Evolutionary conservation across 2,888 invertebrate genomes (phyloP).

Genomic region (Dolichomitus sp.): DNA sequence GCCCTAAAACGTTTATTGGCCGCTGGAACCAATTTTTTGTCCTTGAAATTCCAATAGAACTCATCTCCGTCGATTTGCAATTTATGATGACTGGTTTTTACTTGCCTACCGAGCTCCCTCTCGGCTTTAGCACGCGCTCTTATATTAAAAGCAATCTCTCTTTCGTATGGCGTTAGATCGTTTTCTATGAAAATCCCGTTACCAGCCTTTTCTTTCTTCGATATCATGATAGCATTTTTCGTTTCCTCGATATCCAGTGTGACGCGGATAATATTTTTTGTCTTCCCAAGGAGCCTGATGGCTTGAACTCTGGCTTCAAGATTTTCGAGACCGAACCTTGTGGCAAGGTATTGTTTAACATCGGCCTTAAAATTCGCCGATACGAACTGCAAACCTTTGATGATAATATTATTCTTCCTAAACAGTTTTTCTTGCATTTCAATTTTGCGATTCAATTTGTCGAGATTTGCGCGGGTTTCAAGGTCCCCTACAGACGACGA

Average conservation of each 20-base stretch:
- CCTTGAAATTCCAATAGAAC: background rate
- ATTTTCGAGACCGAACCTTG: constrained; percentile 38
- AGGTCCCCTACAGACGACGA: background rate
- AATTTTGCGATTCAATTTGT: constrained; percentile 33
- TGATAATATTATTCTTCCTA: constrained; percentile 34
- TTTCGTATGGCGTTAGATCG: constrained; percentile 31
- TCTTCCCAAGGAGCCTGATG: constrained; percentile 18
- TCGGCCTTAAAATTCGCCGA: constrained; percentile 14
- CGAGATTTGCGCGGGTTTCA: constrained; percentile 21
- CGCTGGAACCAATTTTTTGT: constrained; percentile 17
- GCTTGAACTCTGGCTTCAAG: constrained; percentile 2
- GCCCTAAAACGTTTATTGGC: too few relatives aligned
- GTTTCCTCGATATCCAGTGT: constrained; percentile 23
- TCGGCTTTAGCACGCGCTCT: constrained; percentile 23
- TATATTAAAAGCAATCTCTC: constrained; percentile 36
- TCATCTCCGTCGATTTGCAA: constrained; percentile 38
- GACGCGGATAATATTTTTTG: constrained; percentile 2
- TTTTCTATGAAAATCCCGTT: constrained; percentile 36
- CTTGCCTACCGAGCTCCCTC: constrained; percentile 39
- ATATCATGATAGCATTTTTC: constrained; percentile 35
- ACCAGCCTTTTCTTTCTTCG: constrained; percentile 34
- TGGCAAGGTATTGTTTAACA: constrained; percentile 34
- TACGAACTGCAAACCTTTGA: constrained; percentile 11
- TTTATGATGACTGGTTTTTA: constrained; percentile 43
- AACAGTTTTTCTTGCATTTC: constrained; percentile 28